phyloP scores from a whole-genome alignment of 2,888 invertebrate genomes.

The Trypoxylon attenuatum region DNA sequence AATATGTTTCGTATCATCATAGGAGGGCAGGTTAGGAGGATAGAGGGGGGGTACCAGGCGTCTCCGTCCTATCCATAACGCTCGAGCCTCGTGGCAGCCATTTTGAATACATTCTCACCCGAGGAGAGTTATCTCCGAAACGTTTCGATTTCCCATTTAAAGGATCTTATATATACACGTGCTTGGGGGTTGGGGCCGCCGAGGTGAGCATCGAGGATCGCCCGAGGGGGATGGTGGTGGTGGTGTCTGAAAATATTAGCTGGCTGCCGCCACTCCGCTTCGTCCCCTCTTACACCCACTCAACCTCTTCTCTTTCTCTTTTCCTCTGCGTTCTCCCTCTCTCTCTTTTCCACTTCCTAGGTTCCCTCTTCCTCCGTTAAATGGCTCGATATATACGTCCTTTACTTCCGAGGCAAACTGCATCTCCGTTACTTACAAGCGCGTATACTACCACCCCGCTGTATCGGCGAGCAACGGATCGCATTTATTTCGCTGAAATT shows the following conservation, averaged over 20 bases:
- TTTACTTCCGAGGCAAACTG: constrained; percentile 35
- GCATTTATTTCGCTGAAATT: constrained; percentile 33
- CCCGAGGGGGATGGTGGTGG: constrained; percentile 42
- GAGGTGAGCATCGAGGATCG: constrained; percentile 54
- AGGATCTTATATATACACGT: constrained; percentile 69
- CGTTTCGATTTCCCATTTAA: constrained; percentile 75
- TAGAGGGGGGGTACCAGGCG: constrained; percentile 64
- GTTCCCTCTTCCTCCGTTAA: constrained; percentile 18
- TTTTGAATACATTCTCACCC: constrained; percentile 75
- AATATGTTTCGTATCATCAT: constrained; percentile 75
- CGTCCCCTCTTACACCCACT: constrained; percentile 11
- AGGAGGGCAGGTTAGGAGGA: constrained; percentile 32
- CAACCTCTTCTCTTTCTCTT: constrained; percentile 15
- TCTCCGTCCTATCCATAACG: constrained; percentile 67
- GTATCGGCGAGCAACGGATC: constrained; percentile 8
- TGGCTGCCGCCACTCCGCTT: constrained; percentile 43
- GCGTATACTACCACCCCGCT: constrained; percentile 6
- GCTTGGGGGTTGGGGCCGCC: constrained; percentile 47
- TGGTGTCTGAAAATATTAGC: constrained; percentile 67
- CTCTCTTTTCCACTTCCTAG: constrained; percentile 10
- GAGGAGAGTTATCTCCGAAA: constrained; percentile 73
- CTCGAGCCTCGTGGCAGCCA: constrained; percentile 64
- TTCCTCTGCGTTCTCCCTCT: neutral
- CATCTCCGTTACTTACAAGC: constrained; percentile 22
- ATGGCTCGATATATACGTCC: constrained; percentile 22